Evolutionary conservation across 2,888 invertebrate genomes (phyloP).

Genomic region (Aelia acuminata): DNA sequence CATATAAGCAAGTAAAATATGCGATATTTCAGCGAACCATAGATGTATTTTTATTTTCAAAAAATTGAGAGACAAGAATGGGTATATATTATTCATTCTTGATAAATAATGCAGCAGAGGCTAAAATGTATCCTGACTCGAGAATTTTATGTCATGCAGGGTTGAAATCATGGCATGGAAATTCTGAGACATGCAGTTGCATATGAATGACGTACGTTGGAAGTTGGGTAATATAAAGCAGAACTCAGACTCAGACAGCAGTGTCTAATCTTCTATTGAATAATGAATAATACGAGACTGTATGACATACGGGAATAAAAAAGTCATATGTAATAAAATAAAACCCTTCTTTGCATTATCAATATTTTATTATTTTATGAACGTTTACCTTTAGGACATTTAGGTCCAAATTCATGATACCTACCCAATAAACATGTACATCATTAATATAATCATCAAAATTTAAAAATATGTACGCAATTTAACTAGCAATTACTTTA

Average conservation of each 20-base stretch:
- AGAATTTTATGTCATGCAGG: not conserved
- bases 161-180: not conserved
- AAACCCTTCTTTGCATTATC: too few species aligned
- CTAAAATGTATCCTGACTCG: not conserved
- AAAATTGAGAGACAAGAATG: not conserved
- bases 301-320: not conserved
- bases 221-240: constrained; percentile 11
- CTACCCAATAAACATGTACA: too few species aligned
- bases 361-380: too few species aligned
- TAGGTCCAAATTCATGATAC: too few species aligned
- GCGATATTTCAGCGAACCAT: too few species aligned
- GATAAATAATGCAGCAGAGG: not conserved
- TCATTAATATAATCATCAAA: too few species aligned
- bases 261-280: not conserved
- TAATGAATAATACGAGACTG: not conserved
- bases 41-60: too few species aligned
- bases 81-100: not conserved
- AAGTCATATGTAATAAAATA: too few species aligned
- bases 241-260: not conserved
- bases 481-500: too few species aligned
- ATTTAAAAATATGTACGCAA: too few species aligned
- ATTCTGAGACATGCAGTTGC: constrained; percentile 1
- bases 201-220: not conserved
- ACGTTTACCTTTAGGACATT: too few species aligned
- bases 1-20: too few species aligned